Evolutionary conservation across 2,113 vertebrate genomes (phyloP).

Genomic region (Camelus dromedarius): DNA sequence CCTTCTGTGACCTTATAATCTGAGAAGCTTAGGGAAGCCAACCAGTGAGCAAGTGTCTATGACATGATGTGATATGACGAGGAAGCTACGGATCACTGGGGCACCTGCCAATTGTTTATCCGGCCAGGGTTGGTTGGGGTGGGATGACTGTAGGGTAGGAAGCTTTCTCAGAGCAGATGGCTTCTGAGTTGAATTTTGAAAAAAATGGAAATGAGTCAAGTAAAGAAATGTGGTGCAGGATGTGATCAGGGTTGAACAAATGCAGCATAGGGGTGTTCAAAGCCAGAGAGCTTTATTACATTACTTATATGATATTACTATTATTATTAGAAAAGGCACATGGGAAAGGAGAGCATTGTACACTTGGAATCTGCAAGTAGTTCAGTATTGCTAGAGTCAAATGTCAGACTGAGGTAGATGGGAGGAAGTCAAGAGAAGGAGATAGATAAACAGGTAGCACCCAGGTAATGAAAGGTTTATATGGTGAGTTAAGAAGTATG

Average conservation of each 20-base stretch:
- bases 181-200: background rate
- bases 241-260: background rate
- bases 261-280: background rate
- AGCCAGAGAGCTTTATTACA: background rate
- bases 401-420: background rate
- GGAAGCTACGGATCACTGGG: background rate
- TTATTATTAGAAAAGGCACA: background rate
- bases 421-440: background rate
- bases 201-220: background rate
- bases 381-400: background rate
- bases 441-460: background rate
- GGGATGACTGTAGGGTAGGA: background rate
- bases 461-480: background rate
- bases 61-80: background rate
- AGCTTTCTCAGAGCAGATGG: background rate
- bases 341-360: background rate
- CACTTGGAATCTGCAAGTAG: background rate
- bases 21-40: constrained; percentile 59
- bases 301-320: background rate
- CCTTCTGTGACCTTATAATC: constrained; percentile 16
- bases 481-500: background rate
- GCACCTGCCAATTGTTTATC: background rate
- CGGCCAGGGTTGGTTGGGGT: background rate
- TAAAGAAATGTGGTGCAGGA: background rate
- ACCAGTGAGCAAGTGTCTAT: background rate